phyloP scores from a whole-genome alignment of 2,888 invertebrate species.

The Parasteatoda lunata region DNA sequence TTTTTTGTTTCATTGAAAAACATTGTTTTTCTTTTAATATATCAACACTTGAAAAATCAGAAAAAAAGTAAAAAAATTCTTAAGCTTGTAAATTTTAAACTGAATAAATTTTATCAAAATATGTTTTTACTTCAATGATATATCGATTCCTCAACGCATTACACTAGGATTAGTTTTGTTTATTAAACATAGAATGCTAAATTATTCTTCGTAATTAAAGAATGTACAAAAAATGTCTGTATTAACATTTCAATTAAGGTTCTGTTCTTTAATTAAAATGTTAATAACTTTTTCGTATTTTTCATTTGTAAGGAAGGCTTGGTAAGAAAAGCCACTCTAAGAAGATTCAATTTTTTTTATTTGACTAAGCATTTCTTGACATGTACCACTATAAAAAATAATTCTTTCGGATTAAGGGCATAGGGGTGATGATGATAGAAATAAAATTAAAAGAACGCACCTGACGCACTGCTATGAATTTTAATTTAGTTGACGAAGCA shows the following conservation, averaged over 20 bases:
- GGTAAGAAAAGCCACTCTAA: too few relatives aligned
- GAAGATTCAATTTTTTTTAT: constrained; percentile 21
- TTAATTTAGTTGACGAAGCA: constrained; percentile 50
- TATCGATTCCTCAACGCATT: constrained; percentile 49
- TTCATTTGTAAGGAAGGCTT: constrained; percentile 48
- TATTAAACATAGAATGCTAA: constrained; percentile 52
- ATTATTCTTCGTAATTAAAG: constrained; percentile 54
- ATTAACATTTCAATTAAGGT: constrained; percentile 69
- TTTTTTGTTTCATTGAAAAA: constrained; percentile 11
- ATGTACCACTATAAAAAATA: constrained; percentile 62
- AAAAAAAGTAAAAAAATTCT: constrained; percentile 37
- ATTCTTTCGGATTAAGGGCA: constrained; percentile 63
- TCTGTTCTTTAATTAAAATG: constrained; percentile 69
- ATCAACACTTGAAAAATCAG: not conserved
- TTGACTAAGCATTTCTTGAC: constrained; percentile 47
- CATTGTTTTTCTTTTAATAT: not conserved
- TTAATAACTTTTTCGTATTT: constrained; percentile 66
- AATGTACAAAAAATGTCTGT: constrained; percentile 44
- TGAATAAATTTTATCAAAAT: constrained; percentile 44
- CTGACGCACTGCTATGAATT: constrained; percentile 62
- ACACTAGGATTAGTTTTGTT: constrained; percentile 59
- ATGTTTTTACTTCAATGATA: constrained; percentile 38
- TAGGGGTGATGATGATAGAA: constrained; percentile 40
- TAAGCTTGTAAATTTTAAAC: constrained; percentile 23
- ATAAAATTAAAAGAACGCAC: constrained; percentile 55